phyloP scores from a whole-genome alignment of 2,113 vertebrate species.

The Oreochromis aureus region DNA sequence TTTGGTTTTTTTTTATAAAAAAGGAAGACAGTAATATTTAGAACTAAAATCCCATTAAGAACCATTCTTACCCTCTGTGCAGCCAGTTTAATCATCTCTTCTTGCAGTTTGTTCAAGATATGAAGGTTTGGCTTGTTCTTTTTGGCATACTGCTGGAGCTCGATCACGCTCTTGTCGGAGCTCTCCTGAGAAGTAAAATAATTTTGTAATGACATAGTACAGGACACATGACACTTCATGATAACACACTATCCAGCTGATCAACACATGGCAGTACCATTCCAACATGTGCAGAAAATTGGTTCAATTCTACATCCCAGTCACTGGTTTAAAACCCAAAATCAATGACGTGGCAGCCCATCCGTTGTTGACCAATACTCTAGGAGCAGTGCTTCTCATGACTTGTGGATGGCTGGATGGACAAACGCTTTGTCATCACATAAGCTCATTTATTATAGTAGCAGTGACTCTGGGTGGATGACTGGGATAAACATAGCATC shows the following conservation, averaged over 20 bases:
- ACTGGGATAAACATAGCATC: neutral
- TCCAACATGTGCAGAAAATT: neutral
- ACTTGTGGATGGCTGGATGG: neutral
- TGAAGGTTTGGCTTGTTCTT: slow-evolving; percentile 99
- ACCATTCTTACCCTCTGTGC: slow-evolving; percentile 80
- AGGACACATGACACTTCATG: neutral
- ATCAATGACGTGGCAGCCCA: neutral
- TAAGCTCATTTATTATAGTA: neutral
- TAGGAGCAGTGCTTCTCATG: neutral
- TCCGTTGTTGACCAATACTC: neutral
- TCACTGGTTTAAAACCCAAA: neutral
- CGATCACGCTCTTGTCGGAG: slow-evolving; percentile 95
- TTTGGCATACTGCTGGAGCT: slow-evolving; percentile 98
- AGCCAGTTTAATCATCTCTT: slow-evolving; percentile 95
- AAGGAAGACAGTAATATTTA: no score
- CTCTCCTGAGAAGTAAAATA: slow-evolving; percentile 76
- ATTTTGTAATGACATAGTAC: neutral
- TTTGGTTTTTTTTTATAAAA: no score
- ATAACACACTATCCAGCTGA: neutral
- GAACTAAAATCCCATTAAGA: neutral
- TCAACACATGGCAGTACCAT: neutral
- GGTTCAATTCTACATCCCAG: neutral
- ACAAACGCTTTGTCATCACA: neutral
- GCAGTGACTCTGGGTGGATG: neutral
- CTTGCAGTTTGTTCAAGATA: slow-evolving; percentile 96